phyloP scores from a whole-genome alignment of 2,797 vertebrate genomes.

The Agapornis canus region DNA sequence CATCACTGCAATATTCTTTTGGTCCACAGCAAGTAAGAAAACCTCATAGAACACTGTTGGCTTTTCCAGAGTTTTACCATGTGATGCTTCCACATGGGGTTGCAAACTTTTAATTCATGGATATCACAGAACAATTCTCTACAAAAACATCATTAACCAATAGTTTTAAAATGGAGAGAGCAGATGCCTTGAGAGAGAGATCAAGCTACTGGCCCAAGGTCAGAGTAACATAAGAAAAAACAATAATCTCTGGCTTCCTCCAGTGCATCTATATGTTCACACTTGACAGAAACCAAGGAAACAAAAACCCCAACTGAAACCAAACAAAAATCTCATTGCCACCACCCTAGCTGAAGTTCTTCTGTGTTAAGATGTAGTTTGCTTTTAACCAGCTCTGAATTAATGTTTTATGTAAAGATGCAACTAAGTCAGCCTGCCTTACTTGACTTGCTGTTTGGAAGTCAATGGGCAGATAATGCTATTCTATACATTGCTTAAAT shows the following conservation, averaged over 20 bases:
- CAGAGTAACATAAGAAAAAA: neutral
- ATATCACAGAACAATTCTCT: neutral
- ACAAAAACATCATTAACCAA: neutral
- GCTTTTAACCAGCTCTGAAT: neutral
- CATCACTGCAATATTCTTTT: neutral
- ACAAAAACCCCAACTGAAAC: neutral
- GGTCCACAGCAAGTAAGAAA: neutral
- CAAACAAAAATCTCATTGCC: neutral
- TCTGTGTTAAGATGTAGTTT: neutral
- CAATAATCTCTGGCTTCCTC: neutral
- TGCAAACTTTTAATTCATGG: neutral
- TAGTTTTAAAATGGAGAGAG: neutral
- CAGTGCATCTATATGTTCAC: neutral
- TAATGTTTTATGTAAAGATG: neutral
- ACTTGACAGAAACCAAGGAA: neutral
- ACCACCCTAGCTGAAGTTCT: neutral
- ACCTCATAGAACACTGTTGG: neutral
- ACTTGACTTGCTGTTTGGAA: neutral
- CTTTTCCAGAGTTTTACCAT: neutral
- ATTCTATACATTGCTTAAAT: too few relatives aligned
- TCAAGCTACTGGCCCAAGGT: neutral
- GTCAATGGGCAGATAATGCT: neutral
- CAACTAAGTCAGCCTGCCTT: neutral
- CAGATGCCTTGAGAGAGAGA: neutral
- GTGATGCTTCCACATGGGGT: neutral